Evolutionary conservation across 2,113 vertebrate species (phyloP), one percentile per base, ranked within the genome.

Genomic region (Raja brachyura): DNA sequence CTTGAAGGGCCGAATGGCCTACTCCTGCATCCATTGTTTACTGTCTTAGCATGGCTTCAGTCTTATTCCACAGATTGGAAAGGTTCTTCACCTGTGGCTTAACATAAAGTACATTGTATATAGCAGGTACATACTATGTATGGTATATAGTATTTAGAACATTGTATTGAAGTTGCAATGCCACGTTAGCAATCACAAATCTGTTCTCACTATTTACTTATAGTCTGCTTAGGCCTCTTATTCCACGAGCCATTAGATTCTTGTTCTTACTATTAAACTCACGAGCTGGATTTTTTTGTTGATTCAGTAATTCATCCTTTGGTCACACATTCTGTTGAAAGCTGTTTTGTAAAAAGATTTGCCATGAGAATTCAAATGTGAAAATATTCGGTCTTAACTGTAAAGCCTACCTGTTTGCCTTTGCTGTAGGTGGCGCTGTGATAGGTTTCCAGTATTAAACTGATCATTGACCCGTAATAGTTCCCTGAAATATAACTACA

Each of bases 271-370:
- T 48, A 6, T 79, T 83, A 83, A 83, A 20, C 48, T 56, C 54
- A 56, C 28, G 79, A 83, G 79, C 48, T 22, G 28, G 20, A 56
- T 59, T 83, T 20, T 20, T 56, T 83, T 10, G 18, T 83, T 83
- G 22, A 20, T 83, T 28, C 33, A 59, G 25, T 59, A 28, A 83
- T 83, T 25, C 39, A 20, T 54, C 48, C 18, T 18, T 81, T 16
- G 78, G 78, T 81, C 78, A 22, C 18, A 81, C 33, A 81, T 39
- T 81, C 78, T 54, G 28, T 81, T 81, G 78, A 81, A 81, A 81
- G 31, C 48, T 25, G 78, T 39, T 22, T 20, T 81, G 8, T 81
- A 81, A 54, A 22, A 39, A 16, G 20, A 79, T 79, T 79, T 56
- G 39, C 9, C 54, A 81, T 56, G 78, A 81, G 78, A 54, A 77